Base-by-base conservation (phyloP, 2,113 vertebrate species). In the Saimiri boliviensis region DNA sequence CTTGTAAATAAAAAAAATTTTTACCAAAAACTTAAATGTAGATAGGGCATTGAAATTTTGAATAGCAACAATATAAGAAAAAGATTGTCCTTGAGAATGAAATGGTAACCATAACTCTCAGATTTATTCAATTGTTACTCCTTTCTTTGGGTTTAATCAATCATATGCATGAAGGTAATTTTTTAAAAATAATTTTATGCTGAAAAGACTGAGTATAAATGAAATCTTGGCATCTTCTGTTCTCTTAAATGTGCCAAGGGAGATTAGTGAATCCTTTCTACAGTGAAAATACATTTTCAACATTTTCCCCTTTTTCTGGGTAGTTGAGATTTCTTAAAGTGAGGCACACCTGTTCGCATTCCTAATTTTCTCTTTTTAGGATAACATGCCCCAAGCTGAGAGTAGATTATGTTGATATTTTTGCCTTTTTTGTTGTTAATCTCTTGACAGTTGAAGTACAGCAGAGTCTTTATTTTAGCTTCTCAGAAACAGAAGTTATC, bases 301-400 rank as follows among this genome's bases (percentile, higher is more conserved):
- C 10, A 32, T 68, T 35, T 87, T 73, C 12, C 19, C 10, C 19
- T 66, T 89, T 86, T 89, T 77, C 70, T 93, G 37, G 66, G 42
- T 70, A 54, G 21, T 35, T 91, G 86, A 93, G 66, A 60, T 96
- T 95, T 70, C 89, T 94, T 87, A 81, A 97, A 70, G 21, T 71
- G 66, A 92, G 35, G 23, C 30, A 89, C 14, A 52, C 37, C 27
- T 54, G 2, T 79, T 80, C 23, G 2, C 35, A 79, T 80, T 87
- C 20, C 8, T 42, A 70, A 70, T 84, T 77, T 84, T 95, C 52
- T 83, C 54, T 92, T 86, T 79, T 74, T 90, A 80, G 73, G 25
- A 42, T 88, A 87, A 90, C 14, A 56, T 58, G 30, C 11, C n/a
- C 40, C 60, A 42, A 93, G 86, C 1, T 32, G 74, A 96, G 63